Conservation (phyloP, 2,113 vertebrate genomes). For the Xiphophorus couchianus region DNA sequence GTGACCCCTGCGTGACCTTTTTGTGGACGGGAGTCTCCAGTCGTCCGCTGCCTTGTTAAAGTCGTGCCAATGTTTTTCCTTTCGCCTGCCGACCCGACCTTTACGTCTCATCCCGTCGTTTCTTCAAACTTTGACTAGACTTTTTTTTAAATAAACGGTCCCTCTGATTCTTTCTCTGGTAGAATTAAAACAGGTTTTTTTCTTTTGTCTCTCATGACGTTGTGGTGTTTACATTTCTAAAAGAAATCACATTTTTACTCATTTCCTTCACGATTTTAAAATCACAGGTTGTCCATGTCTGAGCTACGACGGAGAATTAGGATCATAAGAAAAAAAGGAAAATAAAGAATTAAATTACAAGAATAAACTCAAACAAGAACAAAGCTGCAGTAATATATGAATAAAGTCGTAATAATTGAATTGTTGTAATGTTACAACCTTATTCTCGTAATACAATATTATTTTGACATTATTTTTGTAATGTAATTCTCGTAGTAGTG, state of each 20-base stretch:
- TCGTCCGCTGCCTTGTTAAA: slow-evolving; percentile 70
- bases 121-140: slow-evolving; percentile 54
- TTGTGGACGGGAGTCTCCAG: slow-evolving; percentile 63
- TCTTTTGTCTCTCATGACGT: slow-evolving; percentile 62
- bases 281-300: neutral
- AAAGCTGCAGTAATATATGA: too few species aligned
- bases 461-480: too few species aligned
- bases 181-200: slow-evolving; percentile 49
- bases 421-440: too few species aligned
- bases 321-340: too few species aligned
- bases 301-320: neutral
- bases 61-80: slow-evolving; percentile 73
- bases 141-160: slow-evolving; percentile 66
- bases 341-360: too few species aligned
- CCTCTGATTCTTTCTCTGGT: slow-evolving; percentile 46
- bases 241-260: slow-evolving; percentile 48
- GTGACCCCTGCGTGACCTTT: too few species aligned
- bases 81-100: slow-evolving; percentile 44
- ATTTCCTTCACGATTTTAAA: slow-evolving; percentile 26
- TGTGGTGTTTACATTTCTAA: slow-evolving; percentile 72
- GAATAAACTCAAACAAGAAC: too few species aligned
- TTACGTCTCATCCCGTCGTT: slow-evolving; percentile 43
- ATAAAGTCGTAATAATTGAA: too few species aligned
- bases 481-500: too few species aligned
- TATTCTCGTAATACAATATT: too few species aligned